Conservation (phyloP, 1,140 invertebrate species). For the Hirudo medicinalis region DNA sequence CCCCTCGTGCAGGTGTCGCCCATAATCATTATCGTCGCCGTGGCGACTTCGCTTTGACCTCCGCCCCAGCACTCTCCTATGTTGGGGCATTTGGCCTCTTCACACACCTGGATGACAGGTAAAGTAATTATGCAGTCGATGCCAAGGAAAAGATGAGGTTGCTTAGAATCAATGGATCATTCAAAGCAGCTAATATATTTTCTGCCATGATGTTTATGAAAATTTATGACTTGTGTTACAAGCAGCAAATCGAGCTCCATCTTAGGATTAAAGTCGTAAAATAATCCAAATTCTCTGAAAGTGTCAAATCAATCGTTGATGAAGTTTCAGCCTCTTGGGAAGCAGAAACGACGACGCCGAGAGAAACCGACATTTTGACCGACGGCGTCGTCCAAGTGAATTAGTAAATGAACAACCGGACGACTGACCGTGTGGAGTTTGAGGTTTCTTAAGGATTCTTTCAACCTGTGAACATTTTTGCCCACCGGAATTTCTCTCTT, state of each 20-base stretch:
- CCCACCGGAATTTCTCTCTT: constrained; percentile 87
- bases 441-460: constrained; percentile 68
- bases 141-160: background rate
- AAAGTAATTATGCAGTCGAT: background rate
- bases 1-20: constrained; percentile 46
- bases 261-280: too few species aligned
- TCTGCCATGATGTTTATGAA: too few species aligned
- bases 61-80: constrained; percentile 98
- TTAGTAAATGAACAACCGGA: background rate
- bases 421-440: constrained; percentile 71
- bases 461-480: constrained; percentile 68
- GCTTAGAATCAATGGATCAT: background rate
- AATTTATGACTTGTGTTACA: too few species aligned
- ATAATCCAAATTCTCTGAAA: too few species aligned
- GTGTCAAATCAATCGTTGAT: too few species aligned
- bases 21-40: constrained; percentile 52
- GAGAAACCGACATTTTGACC: background rate
- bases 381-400: background rate
- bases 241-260: too few species aligned
- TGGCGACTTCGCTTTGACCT: constrained; percentile 44
- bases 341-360: background rate
- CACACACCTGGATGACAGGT: constrained; percentile 55
- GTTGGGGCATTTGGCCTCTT: constrained; percentile 96
- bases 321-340: background rate
- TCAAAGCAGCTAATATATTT: background rate